Percentiles rank a stretch among this genome's conserved stretches.
Evolutionary conservation across 2,888 invertebrate genomes (phyloP).

Genomic region (Drosophila meridiana): DNA sequence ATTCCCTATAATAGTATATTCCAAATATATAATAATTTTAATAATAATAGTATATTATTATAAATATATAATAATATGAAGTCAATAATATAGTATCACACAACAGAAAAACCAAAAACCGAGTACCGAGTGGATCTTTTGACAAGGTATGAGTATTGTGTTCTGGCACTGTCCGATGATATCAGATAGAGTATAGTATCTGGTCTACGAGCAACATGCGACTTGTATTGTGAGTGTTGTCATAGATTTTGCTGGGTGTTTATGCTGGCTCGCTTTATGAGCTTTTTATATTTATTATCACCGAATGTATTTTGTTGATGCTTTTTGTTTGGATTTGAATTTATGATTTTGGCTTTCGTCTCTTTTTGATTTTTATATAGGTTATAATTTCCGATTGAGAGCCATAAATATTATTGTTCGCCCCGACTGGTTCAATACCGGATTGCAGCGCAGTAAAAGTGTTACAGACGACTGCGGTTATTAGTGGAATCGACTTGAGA

Average conservation of each 20-base stretch:
- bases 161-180: neutral
- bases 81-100: neutral
- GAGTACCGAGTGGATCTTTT: too few species aligned
- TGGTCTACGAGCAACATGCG: constrained; percentile 21
- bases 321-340: constrained; percentile 48
- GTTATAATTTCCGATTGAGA: constrained; percentile 57
- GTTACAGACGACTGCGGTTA: constrained; percentile 13
- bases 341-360: constrained; percentile 51
- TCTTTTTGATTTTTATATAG: constrained; percentile 41
- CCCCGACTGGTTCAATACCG: constrained; percentile 14
- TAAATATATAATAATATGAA: neutral
- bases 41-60: neutral
- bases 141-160: neutral
- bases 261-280: constrained; percentile 40
- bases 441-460: constrained; percentile 22
- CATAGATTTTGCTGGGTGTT: constrained; percentile 9
- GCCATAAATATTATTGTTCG: constrained; percentile 48
- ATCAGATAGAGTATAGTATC: neutral
- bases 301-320: constrained; percentile 49
- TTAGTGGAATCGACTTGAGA: constrained; percentile 16
- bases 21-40: too few species aligned
- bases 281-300: constrained; percentile 56
- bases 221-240: constrained; percentile 29
- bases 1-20: too few species aligned
- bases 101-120: neutral